phyloP scores from a whole-genome alignment of 2,113 vertebrate species.

The Chascanopsetta lugubris region DNA sequence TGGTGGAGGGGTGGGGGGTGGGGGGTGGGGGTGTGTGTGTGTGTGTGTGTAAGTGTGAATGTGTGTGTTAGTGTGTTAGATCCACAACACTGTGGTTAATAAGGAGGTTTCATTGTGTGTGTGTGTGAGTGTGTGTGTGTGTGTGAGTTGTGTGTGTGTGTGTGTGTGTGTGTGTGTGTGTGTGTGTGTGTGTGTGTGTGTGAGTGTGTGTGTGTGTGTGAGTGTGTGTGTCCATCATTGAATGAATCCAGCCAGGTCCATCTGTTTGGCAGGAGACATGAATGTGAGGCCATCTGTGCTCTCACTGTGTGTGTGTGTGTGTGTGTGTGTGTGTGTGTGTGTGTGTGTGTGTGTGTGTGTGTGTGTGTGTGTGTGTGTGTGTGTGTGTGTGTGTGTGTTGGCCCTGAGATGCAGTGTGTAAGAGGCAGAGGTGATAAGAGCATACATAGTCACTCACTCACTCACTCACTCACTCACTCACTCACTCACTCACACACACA shows the following conservation, averaged over 20 bases:
- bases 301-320: conserved; percentile 70
- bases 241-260: conserved; percentile 89
- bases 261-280: conserved; percentile 96
- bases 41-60: conserved; percentile 43
- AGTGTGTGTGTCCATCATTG: conserved; percentile 86
- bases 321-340: conserved; percentile 44
- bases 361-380: conserved; percentile 52
- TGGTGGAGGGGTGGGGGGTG: too few relatives aligned
- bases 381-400: conserved; percentile 41
- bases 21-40: conserved; percentile 41
- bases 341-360: too few relatives aligned
- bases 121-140: conserved; percentile 74
- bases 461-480: conserved; percentile 34
- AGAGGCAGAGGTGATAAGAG: conserved; percentile 72
- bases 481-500: too few relatives aligned
- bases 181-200: conserved; percentile 33
- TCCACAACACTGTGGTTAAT: conserved; percentile 42
- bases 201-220: conserved; percentile 51
- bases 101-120: conserved; percentile 45
- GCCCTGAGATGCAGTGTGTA: conserved; percentile 67
- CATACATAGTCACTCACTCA: conserved; percentile 54
- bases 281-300: conserved; percentile 96
- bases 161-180: conserved; percentile 17
- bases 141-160: conserved; percentile 28
- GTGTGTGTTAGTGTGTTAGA: conserved; percentile 40